Evolutionary conservation across 1,140 invertebrate species (phyloP), one percentile per base, ranked within the genome.

Genomic region (Drosophila paulistorum): DNA sequence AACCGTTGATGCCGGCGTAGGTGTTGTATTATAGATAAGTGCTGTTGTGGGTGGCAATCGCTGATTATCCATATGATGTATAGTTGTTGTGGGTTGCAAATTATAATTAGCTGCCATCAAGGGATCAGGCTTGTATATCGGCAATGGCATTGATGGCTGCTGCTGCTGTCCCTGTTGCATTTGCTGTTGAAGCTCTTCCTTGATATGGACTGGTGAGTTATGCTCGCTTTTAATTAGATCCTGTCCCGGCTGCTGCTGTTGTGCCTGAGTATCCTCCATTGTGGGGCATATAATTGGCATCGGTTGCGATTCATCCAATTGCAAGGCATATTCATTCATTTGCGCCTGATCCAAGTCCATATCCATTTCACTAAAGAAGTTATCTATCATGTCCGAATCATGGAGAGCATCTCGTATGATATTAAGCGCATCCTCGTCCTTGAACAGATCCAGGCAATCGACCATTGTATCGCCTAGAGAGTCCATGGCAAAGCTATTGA

Each of bases 331-430:
- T 45, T 75, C 64, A 30, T 68, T 65, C 26, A 87, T 66, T 30
- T 81, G 65, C 1, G 70, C 61, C 37, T 69, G 71, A 68, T 90
- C 80, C 30, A 90, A 51, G 37, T 85, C 79, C 75, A 91, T 84
- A 37, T 90, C 81, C 75, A 91, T 90, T 13, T 90, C 87, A 59
- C 76, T 79, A 2, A 91, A 69, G 33, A 91, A 81, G 20, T 72
- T 90, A 41, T 90, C 82, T 11, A 91, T 26, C 81, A 91, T 90
- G 41, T 91, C 90, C 5, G 78, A 70, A 17, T 51, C 45, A 51
- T 87, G 77, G 42, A 91, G 70, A 66, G 90, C 90, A 33, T 91
- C 91, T 17, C 91, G 90, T 6, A 91, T 85, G 9, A 91, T 76
- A 6, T 87, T 87, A 1, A 91, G 66, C 7, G 87, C 78, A 64